These are phyloP conservation scores for Mycteria americana DNA, from an alignment of 2,797 vertebrate species.

Conservation along the genomic window DNA sequence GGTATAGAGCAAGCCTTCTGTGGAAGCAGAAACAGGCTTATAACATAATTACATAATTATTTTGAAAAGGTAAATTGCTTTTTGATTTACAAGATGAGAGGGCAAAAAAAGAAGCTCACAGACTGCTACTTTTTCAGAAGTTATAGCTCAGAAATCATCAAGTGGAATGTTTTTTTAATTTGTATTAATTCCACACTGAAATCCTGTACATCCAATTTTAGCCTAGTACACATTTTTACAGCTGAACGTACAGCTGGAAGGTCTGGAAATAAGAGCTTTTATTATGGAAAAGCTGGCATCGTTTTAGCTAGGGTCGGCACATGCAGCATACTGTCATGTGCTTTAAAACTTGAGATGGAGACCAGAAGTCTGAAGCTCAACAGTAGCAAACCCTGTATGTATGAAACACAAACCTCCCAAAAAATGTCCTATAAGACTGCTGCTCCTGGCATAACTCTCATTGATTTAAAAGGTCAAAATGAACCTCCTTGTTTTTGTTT, in stretches of 20 bases:
- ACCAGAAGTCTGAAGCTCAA: conserved; percentile 53
- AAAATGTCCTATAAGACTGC: neutral
- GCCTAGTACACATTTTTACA: conserved; percentile 25
- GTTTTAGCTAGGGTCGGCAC: conserved; percentile 18
- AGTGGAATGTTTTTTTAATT: neutral
- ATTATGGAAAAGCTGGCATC: conserved; percentile 59
- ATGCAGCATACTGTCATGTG: neutral
- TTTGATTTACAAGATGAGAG: neutral
- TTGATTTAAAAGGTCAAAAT: neutral
- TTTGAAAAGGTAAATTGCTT: neutral
- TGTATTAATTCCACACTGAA: conserved; percentile 30
- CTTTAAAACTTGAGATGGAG: conserved; percentile 57
- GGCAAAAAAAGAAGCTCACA: neutral
- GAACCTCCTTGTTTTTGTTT: neutral
- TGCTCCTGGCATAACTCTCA: neutral
- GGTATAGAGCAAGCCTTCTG: neutral
- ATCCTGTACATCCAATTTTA: conserved; percentile 28
- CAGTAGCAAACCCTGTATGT: neutral
- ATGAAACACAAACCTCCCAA: neutral
- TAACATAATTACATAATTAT: neutral
- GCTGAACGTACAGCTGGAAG: conserved; percentile 17
- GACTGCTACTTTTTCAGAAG: neutral
- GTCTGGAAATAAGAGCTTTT: conserved; percentile 50
- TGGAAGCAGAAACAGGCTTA: neutral
- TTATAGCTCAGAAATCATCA: neutral